Evolutionary conservation across 2,888 invertebrate species (phyloP), one percentile per base, ranked within the genome.

Genomic region (Erebia palarica): DNA sequence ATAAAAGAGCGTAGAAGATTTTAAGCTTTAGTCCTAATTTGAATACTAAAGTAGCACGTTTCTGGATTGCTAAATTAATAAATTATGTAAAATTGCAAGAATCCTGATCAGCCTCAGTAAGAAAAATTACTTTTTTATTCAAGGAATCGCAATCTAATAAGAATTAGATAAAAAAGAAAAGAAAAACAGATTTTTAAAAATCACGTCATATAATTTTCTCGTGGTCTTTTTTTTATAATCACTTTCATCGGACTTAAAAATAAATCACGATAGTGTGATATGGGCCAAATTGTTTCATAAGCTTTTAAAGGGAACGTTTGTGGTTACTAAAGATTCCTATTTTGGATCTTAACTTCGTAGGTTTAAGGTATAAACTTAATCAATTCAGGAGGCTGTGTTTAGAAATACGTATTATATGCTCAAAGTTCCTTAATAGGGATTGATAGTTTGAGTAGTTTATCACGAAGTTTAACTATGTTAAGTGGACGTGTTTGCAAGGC

Each of bases 361-460:
- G 2, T 7, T 3, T 65, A 42, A 16, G 55, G 55, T 55, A 16
- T 16, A 36, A n/a, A 47, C 47, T 47, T 47, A 16, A 55, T 65
- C 3, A 42, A 42, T 7, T 53, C 7, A 10, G 11, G 11, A 55
- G 16, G 16, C 36, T 36, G 10, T 36, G 21, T 53, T 42, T 42
- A 13, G 36, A 55, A 55, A 27, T 42, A 42, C 53, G 63, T 65
- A 65, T 53, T 65, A 60, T 27, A 65, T 42, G 53, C 36, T 65
- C 16, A 65, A 65, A 65, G 55, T 42, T 65, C 42, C 65, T 42
- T 53, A 55, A 55, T 55, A 65, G 65, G 65, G 55, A 65, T 65
- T 65, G 65, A 65, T 65, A 65, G 63, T 44, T 53, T 13, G 13
- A 60, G 63, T 63, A 53, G 65, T 42, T 65, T 65, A 65, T 65